Conservation (phyloP, 2,888 invertebrate genomes). For the Eledona agricola region DNA sequence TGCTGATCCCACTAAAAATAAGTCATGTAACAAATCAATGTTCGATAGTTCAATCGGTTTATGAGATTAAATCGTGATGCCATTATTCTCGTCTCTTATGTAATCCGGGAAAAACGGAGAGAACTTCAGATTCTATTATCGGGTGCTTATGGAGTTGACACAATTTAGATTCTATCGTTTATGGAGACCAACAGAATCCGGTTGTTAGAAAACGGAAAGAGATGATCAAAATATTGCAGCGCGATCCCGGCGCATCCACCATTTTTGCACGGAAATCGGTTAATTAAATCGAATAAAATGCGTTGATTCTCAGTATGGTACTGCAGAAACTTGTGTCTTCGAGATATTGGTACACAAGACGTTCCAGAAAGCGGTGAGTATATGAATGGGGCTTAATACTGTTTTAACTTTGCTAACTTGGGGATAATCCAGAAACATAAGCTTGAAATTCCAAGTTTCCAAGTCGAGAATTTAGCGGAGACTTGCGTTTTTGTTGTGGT, state of each 20-base stretch:
- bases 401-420: no score
- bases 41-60: conserved; percentile 12
- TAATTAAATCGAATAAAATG: conserved; percentile 9
- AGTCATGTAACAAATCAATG: conserved; percentile 9
- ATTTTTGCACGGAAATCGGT: conserved; percentile 1
- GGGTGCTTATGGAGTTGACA: conserved; percentile 7
- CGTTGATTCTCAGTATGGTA: conserved; percentile 54
- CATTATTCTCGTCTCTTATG: conserved; percentile 14
- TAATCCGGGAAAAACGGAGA: conserved; percentile 5
- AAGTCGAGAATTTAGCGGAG: no score
- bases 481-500: no score
- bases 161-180: conserved; percentile 18
- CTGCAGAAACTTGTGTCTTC: conserved; percentile 59
- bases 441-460: no score
- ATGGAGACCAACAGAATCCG: no score
- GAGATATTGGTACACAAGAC: conserved; percentile 58
- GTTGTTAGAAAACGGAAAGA: no score
- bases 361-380: conserved; percentile 58
- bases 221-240: no score
- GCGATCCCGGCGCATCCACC: conserved; percentile 27
- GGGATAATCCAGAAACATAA: no score
- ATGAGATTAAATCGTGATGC: conserved; percentile 20
- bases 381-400: no score
- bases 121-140: conserved; percentile 17
- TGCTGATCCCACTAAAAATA: conserved; percentile 7